Base-by-base conservation (phyloP, 2,797 vertebrate species). In the Microctenopoma steveboyesi region DNA sequence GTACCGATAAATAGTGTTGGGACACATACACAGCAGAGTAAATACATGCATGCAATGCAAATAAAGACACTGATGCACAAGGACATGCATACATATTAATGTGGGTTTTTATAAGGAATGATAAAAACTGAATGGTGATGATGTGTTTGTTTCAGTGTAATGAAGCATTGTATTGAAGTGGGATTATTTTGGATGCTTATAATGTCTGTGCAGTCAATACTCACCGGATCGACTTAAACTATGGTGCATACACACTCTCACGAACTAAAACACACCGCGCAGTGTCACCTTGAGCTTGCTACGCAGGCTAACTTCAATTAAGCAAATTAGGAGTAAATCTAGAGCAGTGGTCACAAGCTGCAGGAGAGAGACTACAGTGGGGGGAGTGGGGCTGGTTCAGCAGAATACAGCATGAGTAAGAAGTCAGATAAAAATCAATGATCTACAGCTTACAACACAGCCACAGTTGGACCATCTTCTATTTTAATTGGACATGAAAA, bases 301-400 rank as follows among this genome's bases (percentile, higher is more conserved):
- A 86, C 50, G 87, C 83, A 72, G 88, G 85, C 84, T 91, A 89
- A 90, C 87, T 88, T 91, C 86, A 91, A 92, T 92, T 91, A 92
- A 81, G 88, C 88, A 90, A 91, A 92, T 91, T 90, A 90, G 78
- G 69, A 89, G 81, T 86, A 79, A 91, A 88, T 91, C 70, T 84
- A 78, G 80, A 89, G 78, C 79, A 55, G 84, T 71, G 61, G 82
- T 83, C 81, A 70, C 75, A 73, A 83, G 86, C 85, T 76, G 68
- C 52, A 76, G 70, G 70, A 65, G 76, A 73, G 72, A 63, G 69
- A 68, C 39, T 50, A 45, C n/a, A 28, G 54, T 46, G 64, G 18
- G 64, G 64, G 64, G 6, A 65, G 74, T 1, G 58, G 71, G 63
- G 76, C 81, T 85, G 86, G 82, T 83, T 83, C 86, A 82, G 82